Conservation (phyloP, 2,113 vertebrate species). For the Chrysemys picta region DNA sequence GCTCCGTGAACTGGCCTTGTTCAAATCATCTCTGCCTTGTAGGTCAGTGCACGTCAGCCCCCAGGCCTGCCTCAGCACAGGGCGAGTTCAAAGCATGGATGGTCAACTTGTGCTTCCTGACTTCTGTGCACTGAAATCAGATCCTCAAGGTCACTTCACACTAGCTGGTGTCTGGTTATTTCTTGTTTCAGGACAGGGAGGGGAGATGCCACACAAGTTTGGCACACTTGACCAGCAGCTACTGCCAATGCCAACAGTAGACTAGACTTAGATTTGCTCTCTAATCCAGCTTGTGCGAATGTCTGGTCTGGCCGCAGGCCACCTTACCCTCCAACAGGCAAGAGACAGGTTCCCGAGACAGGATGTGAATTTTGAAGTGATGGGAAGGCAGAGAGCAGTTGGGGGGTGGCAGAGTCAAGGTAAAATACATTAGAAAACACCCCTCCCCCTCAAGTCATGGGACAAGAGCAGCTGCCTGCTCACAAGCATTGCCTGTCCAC, state of each 20-base stretch:
- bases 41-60: neutral
- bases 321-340: neutral
- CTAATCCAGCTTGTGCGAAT: neutral
- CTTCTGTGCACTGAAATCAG: neutral
- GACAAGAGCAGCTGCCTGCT: neutral
- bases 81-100: neutral
- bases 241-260: neutral
- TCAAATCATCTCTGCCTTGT: neutral
- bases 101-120: neutral
- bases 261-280: neutral
- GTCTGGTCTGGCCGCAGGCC: neutral
- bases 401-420: neutral
- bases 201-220: neutral
- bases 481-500: neutral
- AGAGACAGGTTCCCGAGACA: neutral
- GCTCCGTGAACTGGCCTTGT: neutral
- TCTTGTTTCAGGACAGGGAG: neutral
- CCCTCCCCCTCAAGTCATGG: neutral
- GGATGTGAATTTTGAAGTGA: neutral
- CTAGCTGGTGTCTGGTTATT: neutral
- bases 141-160: neutral
- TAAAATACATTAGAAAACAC: neutral
- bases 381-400: neutral
- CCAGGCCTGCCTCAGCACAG: neutral
- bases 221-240: neutral